These are phyloP conservation scores for Paramuricea clavata DNA, from an alignment of 92 coral and sea anemone genomes.

Conservation along the genomic window DNA sequence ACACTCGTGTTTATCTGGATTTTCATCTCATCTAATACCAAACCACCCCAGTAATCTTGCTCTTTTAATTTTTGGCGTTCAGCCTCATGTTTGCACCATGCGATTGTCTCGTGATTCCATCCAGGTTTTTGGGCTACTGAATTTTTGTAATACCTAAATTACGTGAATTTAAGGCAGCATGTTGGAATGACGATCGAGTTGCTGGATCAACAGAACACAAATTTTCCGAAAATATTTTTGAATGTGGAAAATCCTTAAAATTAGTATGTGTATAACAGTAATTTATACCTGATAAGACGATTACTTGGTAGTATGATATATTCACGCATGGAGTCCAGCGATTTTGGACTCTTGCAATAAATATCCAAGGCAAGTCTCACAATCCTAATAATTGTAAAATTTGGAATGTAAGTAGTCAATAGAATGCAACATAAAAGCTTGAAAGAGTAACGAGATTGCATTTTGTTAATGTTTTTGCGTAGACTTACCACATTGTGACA, in stretches of 20 bases:
- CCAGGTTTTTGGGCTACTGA: conserved; percentile 21
- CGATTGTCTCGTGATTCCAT: conserved; percentile 3
- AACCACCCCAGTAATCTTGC: conserved; percentile 25
- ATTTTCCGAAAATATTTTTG: too few relatives aligned
- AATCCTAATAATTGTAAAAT: background rate
- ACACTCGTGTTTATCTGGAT: background rate
- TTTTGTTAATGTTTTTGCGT: too few relatives aligned
- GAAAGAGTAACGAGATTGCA: too few relatives aligned
- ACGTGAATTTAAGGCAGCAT: background rate
- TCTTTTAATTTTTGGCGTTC: conserved; percentile 12
- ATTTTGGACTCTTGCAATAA: conserved; percentile 26
- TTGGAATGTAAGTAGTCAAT: background rate
- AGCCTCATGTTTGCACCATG: conserved; percentile 19
- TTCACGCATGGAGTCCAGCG: conserved; percentile 16
- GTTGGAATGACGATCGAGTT: too few relatives aligned
- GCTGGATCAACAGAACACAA: too few relatives aligned
- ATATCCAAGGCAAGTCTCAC: conserved; percentile 15
- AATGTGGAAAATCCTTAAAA: too few relatives aligned
- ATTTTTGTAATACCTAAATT: conserved; percentile 10
- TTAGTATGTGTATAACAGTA: background rate
- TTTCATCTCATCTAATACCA: background rate
- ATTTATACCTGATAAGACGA: conserved; percentile 1
- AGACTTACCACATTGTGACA: too few relatives aligned
- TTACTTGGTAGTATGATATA: conserved; percentile 23
- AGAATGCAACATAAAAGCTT: too few relatives aligned